These are phyloP conservation scores for Mythimna albipuncta DNA, from an alignment of 2,888 invertebrate genomes.

Conservation along the genomic window DNA sequence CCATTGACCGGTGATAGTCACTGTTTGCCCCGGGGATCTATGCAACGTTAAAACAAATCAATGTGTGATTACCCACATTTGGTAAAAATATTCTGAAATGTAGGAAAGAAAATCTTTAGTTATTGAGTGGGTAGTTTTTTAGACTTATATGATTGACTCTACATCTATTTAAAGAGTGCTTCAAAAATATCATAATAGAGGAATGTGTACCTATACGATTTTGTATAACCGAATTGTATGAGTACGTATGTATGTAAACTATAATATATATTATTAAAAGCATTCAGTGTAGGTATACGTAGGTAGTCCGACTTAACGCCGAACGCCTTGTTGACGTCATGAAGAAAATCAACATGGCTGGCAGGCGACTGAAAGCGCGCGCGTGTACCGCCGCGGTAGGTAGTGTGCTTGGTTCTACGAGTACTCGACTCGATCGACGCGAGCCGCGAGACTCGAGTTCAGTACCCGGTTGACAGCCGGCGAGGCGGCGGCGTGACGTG, in stretches of 20 bases:
- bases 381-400: constrained; percentile 75
- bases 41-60: not conserved
- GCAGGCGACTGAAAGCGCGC: constrained; percentile 81
- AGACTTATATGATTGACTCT: not conserved
- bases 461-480: constrained; percentile 90
- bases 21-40: not conserved
- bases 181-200: not conserved
- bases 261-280: constrained; percentile 15
- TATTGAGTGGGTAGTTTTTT: too few species aligned
- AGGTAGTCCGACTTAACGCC: constrained; percentile 34
- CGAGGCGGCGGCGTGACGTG: constrained; percentile 86
- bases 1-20: not conserved
- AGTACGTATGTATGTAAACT: constrained; percentile 5
- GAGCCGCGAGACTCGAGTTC: constrained; percentile 74
- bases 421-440: constrained; percentile 78
- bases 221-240: constrained; percentile 5
- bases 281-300: constrained; percentile 1
- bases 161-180: not conserved
- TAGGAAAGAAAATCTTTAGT: not conserved
- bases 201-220: constrained; percentile 4
- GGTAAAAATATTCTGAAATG: not conserved
- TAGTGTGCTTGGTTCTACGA: constrained; percentile 73
- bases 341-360: constrained; percentile 82
- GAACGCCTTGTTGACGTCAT: constrained; percentile 80
- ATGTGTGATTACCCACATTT: not conserved